A percentile compares a stretch with the other conserved stretches of the same genome.
Conservation (phyloP, 2,888 invertebrate genomes). For the Cheilosia vernalis region DNA sequence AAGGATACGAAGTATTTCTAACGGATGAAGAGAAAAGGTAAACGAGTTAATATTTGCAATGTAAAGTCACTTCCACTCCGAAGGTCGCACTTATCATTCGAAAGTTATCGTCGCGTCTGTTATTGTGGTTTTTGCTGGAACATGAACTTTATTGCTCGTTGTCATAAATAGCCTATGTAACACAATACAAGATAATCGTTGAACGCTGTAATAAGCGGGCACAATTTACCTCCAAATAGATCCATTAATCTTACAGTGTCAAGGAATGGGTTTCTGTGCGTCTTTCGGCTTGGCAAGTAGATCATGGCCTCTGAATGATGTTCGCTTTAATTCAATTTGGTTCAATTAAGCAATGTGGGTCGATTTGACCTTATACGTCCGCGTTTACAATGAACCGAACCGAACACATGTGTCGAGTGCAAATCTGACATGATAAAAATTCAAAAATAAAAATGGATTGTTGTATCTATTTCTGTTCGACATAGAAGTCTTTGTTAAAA, state of each 20-base stretch:
- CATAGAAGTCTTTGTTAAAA: background rate
- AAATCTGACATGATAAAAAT: constrained; percentile 12
- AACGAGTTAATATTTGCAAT: too few relatives aligned
- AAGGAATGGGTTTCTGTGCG: constrained; percentile 26
- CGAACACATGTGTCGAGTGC: background rate
- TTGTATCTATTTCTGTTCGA: too few relatives aligned
- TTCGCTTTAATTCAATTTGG: constrained; percentile 57
- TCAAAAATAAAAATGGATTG: constrained; percentile 1
- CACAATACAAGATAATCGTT: constrained; percentile 14
- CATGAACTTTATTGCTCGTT: constrained; percentile 4
- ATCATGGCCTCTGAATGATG: constrained; percentile 46
- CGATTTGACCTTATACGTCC: constrained; percentile 45
- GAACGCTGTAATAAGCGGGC: background rate
- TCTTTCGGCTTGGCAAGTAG: background rate
- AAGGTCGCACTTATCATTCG: background rate
- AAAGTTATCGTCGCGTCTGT: constrained; percentile 13
- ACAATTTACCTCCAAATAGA: background rate
- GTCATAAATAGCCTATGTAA: constrained; percentile 9
- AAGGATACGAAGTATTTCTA: constrained; percentile 87
- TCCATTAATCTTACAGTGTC: constrained; percentile 36
- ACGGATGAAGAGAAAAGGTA: constrained; percentile 90
- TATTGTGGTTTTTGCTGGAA: constrained; percentile 7
- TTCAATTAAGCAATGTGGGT: constrained; percentile 68
- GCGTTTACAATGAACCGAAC: constrained; percentile 7
- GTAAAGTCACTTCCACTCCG: too few relatives aligned